Base-by-base conservation (phyloP, 2,797 vertebrate genomes). In the Rallus crepitans region DNA sequence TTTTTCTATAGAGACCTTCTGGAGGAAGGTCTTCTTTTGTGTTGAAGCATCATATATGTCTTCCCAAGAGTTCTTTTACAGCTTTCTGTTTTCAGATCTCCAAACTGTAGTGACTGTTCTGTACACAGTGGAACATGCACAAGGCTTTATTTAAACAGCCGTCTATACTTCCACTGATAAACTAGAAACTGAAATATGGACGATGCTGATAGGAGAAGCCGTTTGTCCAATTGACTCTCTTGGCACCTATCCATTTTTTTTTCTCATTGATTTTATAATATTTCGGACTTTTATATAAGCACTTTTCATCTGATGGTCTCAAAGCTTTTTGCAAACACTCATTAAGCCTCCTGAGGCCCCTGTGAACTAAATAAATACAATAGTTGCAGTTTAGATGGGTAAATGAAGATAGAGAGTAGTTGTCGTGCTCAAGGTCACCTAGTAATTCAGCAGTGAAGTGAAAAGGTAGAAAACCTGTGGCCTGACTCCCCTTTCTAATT, bases 261-360 rank as follows among this genome's bases (percentile, higher is more conserved):
- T 95, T 75, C 94, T 80, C 88, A 87, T 72, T 95, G 93, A 89
- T 92, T 91, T 96, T 77, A 87, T 88, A 82, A 60, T 96, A 85
- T 91, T 96, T 97, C 78, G 55, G 85, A 91, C 89, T 87, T 80
- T 91, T 82, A 45, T 3, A 66, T n/a, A 86, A 94, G 95, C 88
- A 91, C 77, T 82, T 92, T 93, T 83, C 91, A 94, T 96, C 95
- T 95, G 91, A 93, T 91, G 87, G 95, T 95, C 95, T 97, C 84
- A 93, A 93, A 96, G 94, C 92, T 96, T 94, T 97, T 89, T 77
- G 88, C 92, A 96, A 96, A 96, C 73, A 85, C 95, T 97, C 96
- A 95, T 97, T 97, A 97, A 97, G 83, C 56, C 83, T 96, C 86
- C 94, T 75, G 93, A 90, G 90, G 92, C 77, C 90, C 93, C 89